Base-by-base conservation (phyloP, 2,113 vertebrate species). In the Morone chrysops region DNA sequence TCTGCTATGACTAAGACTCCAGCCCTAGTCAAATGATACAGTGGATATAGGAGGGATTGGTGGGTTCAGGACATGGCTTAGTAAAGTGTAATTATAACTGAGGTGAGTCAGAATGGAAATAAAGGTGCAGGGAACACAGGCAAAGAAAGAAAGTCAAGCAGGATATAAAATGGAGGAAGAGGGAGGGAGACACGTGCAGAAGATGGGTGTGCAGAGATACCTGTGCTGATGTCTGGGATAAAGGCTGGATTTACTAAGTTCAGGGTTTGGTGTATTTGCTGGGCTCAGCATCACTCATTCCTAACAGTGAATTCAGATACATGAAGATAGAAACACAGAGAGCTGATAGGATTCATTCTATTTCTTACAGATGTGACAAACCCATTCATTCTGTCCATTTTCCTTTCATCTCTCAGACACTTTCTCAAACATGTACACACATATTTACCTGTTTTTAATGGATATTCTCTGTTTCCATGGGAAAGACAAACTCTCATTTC, bases 1-100 rank as follows among this genome's bases (percentile, higher is more conserved):
- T 74, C 69, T 84, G 75, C 38, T 79, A 9, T 82, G 78, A 70
- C 50, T 73, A 76, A 83, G 63, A 75, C 83, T 54, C 53, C 57
- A 43, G 51, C 69, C 13, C 70, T 2, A 22, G 56, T 65, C 3
- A 4, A 38, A 59, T 47, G 61, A 81, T 50, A 70, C 73, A 53
- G 61, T 1, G 48, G 51, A 84, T 70, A 54, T 1, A 51, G 7
- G 62, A 43, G 47, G 81, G 68, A 70, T 40, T n/a, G 48, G 17
- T 4, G 51, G 67, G 60, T 70, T 82, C 75, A 72, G 70, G 75
- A 48, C 70, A 47, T 9, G 67, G 74, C 36, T 84, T 43, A 82
- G 62, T 45, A 11, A 81, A 31, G 83, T 59, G 61, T 72, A 78
- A 79, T 1, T 60, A 71, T 38, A 65, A 36, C 20, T 8, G 62